Base-by-base conservation (phyloP, 53 echinoderm and acorn worm genomes). In the Patiria pectinifera region DNA sequence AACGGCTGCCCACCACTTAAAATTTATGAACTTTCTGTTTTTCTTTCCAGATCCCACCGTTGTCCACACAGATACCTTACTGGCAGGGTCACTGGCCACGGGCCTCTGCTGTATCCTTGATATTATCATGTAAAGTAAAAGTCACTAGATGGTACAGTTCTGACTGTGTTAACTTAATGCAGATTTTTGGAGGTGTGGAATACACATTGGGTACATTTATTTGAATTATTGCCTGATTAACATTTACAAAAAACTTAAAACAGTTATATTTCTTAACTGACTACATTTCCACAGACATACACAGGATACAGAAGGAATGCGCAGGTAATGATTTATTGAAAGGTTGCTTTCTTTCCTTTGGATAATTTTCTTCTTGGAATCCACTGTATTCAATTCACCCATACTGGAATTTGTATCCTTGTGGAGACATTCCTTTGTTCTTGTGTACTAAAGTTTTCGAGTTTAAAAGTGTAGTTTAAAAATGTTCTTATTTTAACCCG, bases 51-150 rank as follows among this genome's bases (percentile, higher is more conserved):
- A 94, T 91, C 82, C 93, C 0, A 92, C 93, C 59, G 94, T 95
- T 22, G 88, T 91, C 14, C 97, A 97, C 89, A 96, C 97, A 84
- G 97, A 97, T 80, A 95, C 97, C 13, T 86, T 97, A 14, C 93
- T 97, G n/a, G 92, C 97, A 58, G 97, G 97, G 1, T 97, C 97
- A 62, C 78, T 97, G 14, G 96, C 97, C 11, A 96, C 95, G 95
- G 96, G 95, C 22, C 86, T 97, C 11, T 97, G 97, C 71, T 96
- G 96, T 97, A 97, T 97, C 97, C 96, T 96, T 97, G 74, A 74
- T 23, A 2, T 6, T 53, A 24, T 74, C 24, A 21, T 92, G 15
- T 47, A 22, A 26, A 26, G 48, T 3, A 46, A 79, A 83, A 60
- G 6, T 53, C 53, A 53, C 0, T 53, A 53, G 53, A 53, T 53